Base-by-base conservation (phyloP, 2,113 vertebrate species). In the Pitta sordida region DNA sequence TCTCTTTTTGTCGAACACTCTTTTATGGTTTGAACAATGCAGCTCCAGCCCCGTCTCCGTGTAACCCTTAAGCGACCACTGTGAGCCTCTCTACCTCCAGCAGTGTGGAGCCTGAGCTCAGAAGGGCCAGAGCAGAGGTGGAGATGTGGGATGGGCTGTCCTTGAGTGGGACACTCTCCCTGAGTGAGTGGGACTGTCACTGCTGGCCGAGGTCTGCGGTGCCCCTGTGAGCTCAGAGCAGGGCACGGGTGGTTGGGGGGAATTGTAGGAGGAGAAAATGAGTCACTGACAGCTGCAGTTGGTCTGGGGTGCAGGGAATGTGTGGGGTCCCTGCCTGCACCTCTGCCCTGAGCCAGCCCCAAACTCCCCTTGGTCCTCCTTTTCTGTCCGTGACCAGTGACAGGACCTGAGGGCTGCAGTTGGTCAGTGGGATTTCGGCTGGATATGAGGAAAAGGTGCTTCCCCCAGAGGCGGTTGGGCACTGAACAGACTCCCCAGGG, bases 21-120 rank as follows among this genome's bases (percentile, higher is more conserved):
- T 78, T 91, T 71, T 65, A 62, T 70, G 59, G 11, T 53, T 74
- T 29, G 32, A 80, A 64, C 77, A 71, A 53, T 70, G n/a, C 39
- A n/a, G 30, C 79, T 91, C 51, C 34, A 0, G 36, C 1, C 1
- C 65, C 5, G 3, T 67, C 24, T 48, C 84, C 0, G 0, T 15
- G 78, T 80, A 69, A 86, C 84, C 83, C 91, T 73, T 71, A 6
- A 80, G 48, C 5, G 27, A 4, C 64, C 9, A 0, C 23, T 3
- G 0, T 1, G 6, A 79, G n/a, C 34, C 16, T 69, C 51, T 53
- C 52, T 36, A 32, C 27, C 24, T 21, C 34, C 63, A 71, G 4
- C 78, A 70, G 2, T 0, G 0, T 22, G 18, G 24, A 71, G 24
- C 39, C n/a, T 32, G 71, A 73, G 44, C 58, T 52, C 2, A n/a